Evolutionary conservation across 2,888 invertebrate genomes (phyloP).

Genomic region (Ophraella communa): DNA sequence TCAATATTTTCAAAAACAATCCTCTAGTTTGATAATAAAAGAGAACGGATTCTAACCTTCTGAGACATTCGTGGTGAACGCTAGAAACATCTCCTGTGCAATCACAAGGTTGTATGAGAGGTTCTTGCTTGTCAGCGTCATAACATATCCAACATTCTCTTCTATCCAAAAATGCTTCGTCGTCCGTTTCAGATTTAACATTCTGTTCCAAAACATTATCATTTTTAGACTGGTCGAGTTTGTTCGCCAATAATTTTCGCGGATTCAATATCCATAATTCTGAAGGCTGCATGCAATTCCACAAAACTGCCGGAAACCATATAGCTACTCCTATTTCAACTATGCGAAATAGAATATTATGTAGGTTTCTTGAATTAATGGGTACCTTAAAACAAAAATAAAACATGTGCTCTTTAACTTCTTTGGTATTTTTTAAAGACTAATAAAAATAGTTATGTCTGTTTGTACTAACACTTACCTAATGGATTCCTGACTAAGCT

Average conservation of each 20-base stretch:
- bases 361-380: conserved; percentile 88
- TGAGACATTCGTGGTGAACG: conserved; percentile 89
- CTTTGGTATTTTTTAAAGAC: too few relatives aligned
- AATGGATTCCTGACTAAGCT: too few relatives aligned
- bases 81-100: conserved; percentile 93
- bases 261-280: conserved; percentile 94
- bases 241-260: conserved; percentile 75
- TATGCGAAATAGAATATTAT: conserved; percentile 88
- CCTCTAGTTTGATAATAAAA: too few relatives aligned
- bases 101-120: conserved; percentile 86
- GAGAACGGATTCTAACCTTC: conserved; percentile 63
- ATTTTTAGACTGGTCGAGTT: conserved; percentile 41
- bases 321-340: conserved; percentile 92
- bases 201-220: conserved; percentile 25
- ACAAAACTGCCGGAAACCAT: conserved; percentile 95
- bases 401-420: too few relatives aligned
- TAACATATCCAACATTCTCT: conserved; percentile 95
- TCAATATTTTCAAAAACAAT: too few relatives aligned
- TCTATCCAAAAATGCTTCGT: conserved; percentile 65
- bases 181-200: conserved; percentile 46
- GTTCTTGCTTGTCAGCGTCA: conserved; percentile 79
- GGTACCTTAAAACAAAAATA: conserved; percentile 66
- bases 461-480: too few relatives aligned
- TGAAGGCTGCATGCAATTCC: conserved; percentile 95
- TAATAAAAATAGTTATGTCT: too few relatives aligned